Percentiles rank a stretch among this genome's conserved stretches.
Evolutionary conservation across 2,113 vertebrate species (phyloP).

Genomic region (Nyctibius bracteatus): DNA sequence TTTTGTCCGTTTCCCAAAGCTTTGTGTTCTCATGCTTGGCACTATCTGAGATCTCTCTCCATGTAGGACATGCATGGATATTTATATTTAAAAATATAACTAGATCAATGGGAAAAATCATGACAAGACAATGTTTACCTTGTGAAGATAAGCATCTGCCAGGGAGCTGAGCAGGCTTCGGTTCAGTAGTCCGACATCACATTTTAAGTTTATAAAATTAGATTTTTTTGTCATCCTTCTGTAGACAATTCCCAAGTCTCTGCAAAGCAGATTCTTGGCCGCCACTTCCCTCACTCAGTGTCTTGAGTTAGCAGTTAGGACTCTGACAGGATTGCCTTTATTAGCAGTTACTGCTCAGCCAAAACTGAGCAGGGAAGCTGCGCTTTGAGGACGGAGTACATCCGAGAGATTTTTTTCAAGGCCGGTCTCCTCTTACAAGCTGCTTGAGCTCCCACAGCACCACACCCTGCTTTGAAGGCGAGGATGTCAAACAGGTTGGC

Average conservation of each 20-base stretch:
- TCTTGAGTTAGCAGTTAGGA: background rate
- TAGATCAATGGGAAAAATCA: background rate
- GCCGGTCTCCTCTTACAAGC: background rate
- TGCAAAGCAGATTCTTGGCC: background rate
- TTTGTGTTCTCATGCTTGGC: accelerated
- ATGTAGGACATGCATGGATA: background rate
- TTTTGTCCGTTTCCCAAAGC: background rate
- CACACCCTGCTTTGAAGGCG: background rate
- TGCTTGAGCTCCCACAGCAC: background rate
- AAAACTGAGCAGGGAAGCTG: background rate
- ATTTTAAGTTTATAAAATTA: background rate
- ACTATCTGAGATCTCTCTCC: background rate
- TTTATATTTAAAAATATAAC: background rate
- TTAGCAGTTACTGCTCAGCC: background rate
- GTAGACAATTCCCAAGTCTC: background rate
- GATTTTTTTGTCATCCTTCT: background rate
- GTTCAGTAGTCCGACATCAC: background rate
- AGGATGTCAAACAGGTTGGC: conserved; percentile 31
- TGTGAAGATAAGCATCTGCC: background rate
- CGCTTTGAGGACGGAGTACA: background rate
- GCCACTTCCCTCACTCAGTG: accelerated
- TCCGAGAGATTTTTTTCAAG: background rate
- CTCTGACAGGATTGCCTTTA: background rate
- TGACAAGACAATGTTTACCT: background rate
- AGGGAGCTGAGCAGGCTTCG: background rate